Percentiles rank a stretch among this genome's conserved stretches.
Conservation (phyloP, 1,140 invertebrate genomes). For the Ridgeia piscesae region DNA sequence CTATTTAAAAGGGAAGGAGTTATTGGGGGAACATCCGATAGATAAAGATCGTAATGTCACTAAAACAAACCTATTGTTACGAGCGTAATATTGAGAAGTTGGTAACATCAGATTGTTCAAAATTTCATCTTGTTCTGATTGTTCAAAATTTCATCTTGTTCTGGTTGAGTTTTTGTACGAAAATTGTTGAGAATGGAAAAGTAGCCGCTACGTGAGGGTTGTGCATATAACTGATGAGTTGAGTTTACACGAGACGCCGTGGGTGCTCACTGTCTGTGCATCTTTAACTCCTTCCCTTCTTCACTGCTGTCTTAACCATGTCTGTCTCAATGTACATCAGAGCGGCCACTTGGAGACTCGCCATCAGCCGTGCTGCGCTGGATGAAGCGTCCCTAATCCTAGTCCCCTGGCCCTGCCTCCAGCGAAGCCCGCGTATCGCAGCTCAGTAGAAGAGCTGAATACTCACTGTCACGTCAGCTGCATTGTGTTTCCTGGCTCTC, state of each 20-base stretch:
- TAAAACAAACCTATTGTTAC: not conserved
- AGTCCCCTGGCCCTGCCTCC: not conserved
- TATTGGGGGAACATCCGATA: not conserved
- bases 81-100: not conserved
- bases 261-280: not conserved
- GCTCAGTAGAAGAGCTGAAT: not conserved
- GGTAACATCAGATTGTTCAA: not conserved
- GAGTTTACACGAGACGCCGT: not conserved
- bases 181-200: not conserved
- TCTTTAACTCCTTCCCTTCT: not conserved
- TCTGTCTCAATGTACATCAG: not conserved
- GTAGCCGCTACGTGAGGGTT: not conserved
- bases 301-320: not conserved
- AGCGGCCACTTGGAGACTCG: not conserved
- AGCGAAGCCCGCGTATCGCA: not conserved
- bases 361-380: not conserved
- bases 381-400: not conserved
- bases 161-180: not conserved
- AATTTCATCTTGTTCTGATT: not conserved
- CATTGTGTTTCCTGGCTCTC: not conserved
- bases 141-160: not conserved
- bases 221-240: not conserved
- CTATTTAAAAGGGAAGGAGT: not conserved
- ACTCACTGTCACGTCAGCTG: not conserved
- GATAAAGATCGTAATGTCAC: not conserved